phyloP scores from a whole-genome alignment of 2,113 vertebrate species.

The Anhinga rufa region DNA sequence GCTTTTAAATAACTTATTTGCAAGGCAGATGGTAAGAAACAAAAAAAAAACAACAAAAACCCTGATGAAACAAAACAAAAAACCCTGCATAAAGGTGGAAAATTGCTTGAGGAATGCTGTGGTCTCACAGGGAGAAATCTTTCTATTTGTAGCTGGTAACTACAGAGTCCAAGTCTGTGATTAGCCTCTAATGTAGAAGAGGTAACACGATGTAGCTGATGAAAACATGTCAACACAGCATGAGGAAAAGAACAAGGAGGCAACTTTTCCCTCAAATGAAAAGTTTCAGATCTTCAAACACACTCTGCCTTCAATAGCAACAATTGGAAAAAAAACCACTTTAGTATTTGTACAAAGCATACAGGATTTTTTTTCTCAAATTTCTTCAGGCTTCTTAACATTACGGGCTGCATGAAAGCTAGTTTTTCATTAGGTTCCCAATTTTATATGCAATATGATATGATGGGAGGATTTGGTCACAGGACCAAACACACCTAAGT shows the following conservation, averaged over 20 bases:
- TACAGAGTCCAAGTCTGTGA: slow-evolving; percentile 45
- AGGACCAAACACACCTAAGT: neutral
- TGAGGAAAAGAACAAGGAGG: slow-evolving; percentile 7
- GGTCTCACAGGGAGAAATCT: slow-evolving; percentile 53
- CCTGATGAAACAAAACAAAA: slow-evolving; percentile 32
- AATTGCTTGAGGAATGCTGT: slow-evolving; percentile 61
- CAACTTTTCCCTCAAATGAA: slow-evolving; percentile 4
- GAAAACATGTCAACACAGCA: slow-evolving; percentile 51
- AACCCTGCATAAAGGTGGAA: slow-evolving; percentile 35
- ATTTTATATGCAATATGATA: neutral
- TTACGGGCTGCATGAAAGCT: neutral
- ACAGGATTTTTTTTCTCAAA: neutral
- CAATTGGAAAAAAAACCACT: neutral
- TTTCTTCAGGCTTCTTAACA: neutral
- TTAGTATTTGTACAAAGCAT: neutral
- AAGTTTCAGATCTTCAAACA: slow-evolving; percentile 52
- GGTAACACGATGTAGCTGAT: slow-evolving; percentile 41
- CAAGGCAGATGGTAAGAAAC: slow-evolving; percentile 55
- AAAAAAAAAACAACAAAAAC: neutral
- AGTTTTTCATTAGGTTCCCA: neutral
- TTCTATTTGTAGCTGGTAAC: slow-evolving; percentile 51
- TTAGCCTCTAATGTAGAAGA: slow-evolving; percentile 59
- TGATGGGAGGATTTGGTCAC: neutral
- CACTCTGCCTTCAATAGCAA: neutral
- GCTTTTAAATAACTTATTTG: slow-evolving; percentile 65